phyloP scores from a whole-genome alignment of 2,888 invertebrate genomes.

The Ophion costatus region DNA sequence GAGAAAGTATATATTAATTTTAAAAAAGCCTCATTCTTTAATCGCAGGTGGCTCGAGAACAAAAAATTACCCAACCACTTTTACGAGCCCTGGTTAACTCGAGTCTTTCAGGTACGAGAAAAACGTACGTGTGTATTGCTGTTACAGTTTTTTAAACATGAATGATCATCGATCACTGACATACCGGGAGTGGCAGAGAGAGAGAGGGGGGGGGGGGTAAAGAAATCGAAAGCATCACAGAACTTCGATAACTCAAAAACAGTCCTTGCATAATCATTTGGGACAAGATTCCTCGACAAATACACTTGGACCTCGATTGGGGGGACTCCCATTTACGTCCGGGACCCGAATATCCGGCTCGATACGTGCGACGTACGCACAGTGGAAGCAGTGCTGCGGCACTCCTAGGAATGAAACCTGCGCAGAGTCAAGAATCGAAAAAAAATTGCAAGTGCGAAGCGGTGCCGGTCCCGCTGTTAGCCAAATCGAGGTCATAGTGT shows the following conservation, averaged over 20 bases:
- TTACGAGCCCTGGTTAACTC: slow-evolving; percentile 50
- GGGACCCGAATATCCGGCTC: too few species aligned
- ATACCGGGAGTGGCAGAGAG: slow-evolving; percentile 20
- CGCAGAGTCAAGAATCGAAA: too few species aligned
- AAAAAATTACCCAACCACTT: slow-evolving; percentile 39
- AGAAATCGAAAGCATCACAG: neutral
- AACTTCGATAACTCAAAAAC: slow-evolving; percentile 14
- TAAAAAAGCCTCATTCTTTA: slow-evolving; percentile 70
- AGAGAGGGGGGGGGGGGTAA: neutral
- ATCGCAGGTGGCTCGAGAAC: slow-evolving; percentile 62
- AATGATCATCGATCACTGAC: slow-evolving; percentile 37
- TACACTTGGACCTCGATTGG: too few species aligned
- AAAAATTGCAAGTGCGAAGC: too few species aligned
- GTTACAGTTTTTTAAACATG: slow-evolving; percentile 34
- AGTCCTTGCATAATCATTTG: neutral
- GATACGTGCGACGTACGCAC: too few species aligned
- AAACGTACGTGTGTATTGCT: slow-evolving; percentile 37
- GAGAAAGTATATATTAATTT: slow-evolving; percentile 68
- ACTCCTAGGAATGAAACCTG: too few species aligned
- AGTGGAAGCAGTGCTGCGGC: too few species aligned
- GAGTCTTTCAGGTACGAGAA: slow-evolving; percentile 37
- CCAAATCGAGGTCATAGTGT: too few species aligned
- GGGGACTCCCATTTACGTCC: too few species aligned
- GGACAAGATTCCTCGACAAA: too few species aligned
- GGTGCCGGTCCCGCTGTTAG: too few species aligned